A percentile compares a stretch with the other conserved stretches of the same genome.
phyloP scores from a whole-genome alignment of 2,797 vertebrate species.

The Hybognathus amarus region DNA sequence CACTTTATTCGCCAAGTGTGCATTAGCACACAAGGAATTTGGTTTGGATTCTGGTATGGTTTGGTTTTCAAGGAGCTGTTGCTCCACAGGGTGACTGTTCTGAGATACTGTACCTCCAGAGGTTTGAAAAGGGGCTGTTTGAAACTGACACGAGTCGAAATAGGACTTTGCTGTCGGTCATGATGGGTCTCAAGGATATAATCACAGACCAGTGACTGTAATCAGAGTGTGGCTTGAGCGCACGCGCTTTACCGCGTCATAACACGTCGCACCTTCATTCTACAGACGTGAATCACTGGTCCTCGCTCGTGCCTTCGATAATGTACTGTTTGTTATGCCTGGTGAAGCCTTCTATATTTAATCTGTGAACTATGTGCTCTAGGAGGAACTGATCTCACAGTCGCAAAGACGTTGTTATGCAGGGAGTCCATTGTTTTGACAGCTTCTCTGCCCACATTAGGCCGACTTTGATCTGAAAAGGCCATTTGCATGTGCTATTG shows the following conservation, averaged over 20 bases:
- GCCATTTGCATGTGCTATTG: constrained; percentile 55
- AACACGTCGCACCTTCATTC: constrained; percentile 52
- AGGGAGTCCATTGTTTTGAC: constrained; percentile 55
- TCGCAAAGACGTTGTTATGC: constrained; percentile 28
- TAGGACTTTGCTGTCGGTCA: constrained; percentile 19
- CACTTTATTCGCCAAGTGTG: background rate
- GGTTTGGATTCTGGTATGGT: background rate
- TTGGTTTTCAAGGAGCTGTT: background rate
- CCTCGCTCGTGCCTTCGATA: constrained; percentile 18
- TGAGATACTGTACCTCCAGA: constrained; percentile 1
- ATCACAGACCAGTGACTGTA: constrained; percentile 31
- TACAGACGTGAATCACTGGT: constrained; percentile 36
- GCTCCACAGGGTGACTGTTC: background rate
- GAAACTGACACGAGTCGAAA: constrained; percentile 13
- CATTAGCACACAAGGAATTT: background rate
- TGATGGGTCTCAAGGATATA: constrained; percentile 6
- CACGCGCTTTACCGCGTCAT: constrained; percentile 12
- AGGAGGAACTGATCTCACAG: constrained; percentile 38
- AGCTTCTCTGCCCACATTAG: constrained; percentile 47
- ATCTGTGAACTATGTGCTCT: constrained; percentile 47
- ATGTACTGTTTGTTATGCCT: constrained; percentile 52
- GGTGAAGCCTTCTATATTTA: constrained; percentile 50
- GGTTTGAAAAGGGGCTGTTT: background rate
- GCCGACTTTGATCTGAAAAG: constrained; percentile 58
- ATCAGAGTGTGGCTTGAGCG: constrained; percentile 38